Evolutionary conservation across 2,113 vertebrate genomes (phyloP), one percentile per base, ranked within the genome.

Genomic region (Turnix velox): DNA sequence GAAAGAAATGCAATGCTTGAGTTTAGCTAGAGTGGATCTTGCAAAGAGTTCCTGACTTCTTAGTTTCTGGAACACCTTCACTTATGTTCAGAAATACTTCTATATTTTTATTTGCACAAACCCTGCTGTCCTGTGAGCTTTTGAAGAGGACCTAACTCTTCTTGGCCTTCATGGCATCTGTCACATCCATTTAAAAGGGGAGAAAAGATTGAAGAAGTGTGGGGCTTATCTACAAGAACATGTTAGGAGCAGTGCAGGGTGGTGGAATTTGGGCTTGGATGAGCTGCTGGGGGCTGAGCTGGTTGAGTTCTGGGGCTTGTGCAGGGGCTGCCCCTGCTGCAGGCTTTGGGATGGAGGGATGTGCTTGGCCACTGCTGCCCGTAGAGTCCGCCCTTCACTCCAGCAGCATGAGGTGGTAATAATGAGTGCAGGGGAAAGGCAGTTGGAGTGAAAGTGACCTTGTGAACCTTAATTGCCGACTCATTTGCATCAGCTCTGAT

Each of bases 351-450:
- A 52, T 75, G 25, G 33, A 18, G 20, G 18, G 59, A 27, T n/a
- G 33, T 0, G 1, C 39, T 37, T 1, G 3, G 45, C 30, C 1
- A 2, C 17, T 25, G 0, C 31, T 0, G 4, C 25, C 28, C 1
- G 2, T 37, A 7, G 43, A 57, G 52, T 42, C 28, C 2, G 25
- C 77, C 52, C 62, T 91, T 91, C 0, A 1, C 62, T 89, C 25
- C 19, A 5, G 73, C 31, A 49, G 20, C 6, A 1, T 13, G 58
- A 57, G 74, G 18, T 72, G 0, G 0, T 37, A 40, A 33, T 76
- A 57, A 69, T 23, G 58, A 88, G 55, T 7, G 3, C 24, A 12
- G 30, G 30, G 57, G 35, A 72, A 51, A 45, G 62, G 58, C 12
- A 1, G 58, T 80, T 22, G 1, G 19, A 66, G 45, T 65, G 58